phyloP scores from a whole-genome alignment of 2,888 invertebrate genomes.

The Epinotia bilunana region DNA sequence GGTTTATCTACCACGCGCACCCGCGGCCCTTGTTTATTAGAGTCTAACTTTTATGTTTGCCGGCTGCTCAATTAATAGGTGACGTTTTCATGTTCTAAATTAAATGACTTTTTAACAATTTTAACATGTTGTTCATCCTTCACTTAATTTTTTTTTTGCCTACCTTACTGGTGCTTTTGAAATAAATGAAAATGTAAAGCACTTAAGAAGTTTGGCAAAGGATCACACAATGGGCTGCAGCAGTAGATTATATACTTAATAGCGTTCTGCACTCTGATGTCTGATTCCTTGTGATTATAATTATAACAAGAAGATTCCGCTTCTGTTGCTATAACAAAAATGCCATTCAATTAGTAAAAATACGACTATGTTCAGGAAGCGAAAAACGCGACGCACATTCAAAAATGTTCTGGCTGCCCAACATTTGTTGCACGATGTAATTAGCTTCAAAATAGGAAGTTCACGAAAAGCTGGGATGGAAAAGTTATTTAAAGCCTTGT shows the following conservation, averaged over 20 bases:
- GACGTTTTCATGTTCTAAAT: constrained; percentile 29
- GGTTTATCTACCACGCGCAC: constrained; percentile 79
- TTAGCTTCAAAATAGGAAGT: constrained; percentile 8
- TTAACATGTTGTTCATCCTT: constrained; percentile 12
- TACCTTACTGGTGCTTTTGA: neutral
- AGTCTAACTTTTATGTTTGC: constrained; percentile 55
- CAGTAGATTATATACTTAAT: no score
- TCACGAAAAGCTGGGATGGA: constrained; percentile 15
- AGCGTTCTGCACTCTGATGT: no score
- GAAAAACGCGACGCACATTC: neutral
- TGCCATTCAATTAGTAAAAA: neutral
- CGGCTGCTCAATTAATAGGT: constrained; percentile 41
- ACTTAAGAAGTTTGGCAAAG: no score
- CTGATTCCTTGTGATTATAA: no score
- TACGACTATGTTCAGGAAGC: no score
- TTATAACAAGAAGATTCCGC: no score
- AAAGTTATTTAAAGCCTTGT: constrained; percentile 62
- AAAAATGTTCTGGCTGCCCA: neutral
- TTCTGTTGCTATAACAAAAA: no score
- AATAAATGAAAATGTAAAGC: no score
- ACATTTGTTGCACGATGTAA: constrained; percentile 1
- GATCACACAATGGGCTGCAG: no score
- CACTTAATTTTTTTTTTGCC: neutral
- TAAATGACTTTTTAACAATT: constrained; percentile 18
- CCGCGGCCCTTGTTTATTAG: constrained; percentile 75